Evolutionary conservation across 92 coral and sea anemone species (phyloP).

Genomic region (Zoanthus gigantus): DNA sequence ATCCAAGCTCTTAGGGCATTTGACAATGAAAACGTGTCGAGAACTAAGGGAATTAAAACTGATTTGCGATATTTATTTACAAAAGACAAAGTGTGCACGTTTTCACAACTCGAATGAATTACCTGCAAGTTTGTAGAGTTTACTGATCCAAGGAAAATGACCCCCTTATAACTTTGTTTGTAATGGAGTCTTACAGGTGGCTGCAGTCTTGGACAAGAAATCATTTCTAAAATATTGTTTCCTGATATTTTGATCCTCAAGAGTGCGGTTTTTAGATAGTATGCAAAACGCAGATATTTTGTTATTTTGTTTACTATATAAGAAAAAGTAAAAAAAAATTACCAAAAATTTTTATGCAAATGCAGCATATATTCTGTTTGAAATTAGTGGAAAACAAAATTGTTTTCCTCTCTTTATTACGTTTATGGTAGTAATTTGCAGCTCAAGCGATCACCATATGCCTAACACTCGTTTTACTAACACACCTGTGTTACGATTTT

Average conservation of each 20-base stretch:
- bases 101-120: not conserved
- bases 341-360: conserved; percentile 38
- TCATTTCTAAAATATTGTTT: not conserved
- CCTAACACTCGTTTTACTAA: not conserved
- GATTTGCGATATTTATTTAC: conserved; percentile 47
- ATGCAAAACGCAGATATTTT: conserved; percentile 15
- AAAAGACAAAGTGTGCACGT: conserved; percentile 51
- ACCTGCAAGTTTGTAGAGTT: not conserved
- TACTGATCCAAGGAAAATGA: not conserved
- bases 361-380: not conserved
- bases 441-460: not conserved
- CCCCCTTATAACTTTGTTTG: not conserved
- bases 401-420: not conserved
- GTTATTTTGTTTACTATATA: not conserved
- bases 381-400: not conserved
- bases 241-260: not conserved
- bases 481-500: not conserved
- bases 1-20: conserved; percentile 36
- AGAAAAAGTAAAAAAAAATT: not conserved
- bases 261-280: conserved; percentile 9
- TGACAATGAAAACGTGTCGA: conserved; percentile 52
- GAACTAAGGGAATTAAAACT: conserved; percentile 32
- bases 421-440: not conserved
- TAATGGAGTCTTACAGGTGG: not conserved
- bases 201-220: not conserved